A percentile compares a stretch with the other conserved stretches of the same genome.
Evolutionary conservation across 2,888 invertebrate species (phyloP).

Genomic region (Cabera pusaria): DNA sequence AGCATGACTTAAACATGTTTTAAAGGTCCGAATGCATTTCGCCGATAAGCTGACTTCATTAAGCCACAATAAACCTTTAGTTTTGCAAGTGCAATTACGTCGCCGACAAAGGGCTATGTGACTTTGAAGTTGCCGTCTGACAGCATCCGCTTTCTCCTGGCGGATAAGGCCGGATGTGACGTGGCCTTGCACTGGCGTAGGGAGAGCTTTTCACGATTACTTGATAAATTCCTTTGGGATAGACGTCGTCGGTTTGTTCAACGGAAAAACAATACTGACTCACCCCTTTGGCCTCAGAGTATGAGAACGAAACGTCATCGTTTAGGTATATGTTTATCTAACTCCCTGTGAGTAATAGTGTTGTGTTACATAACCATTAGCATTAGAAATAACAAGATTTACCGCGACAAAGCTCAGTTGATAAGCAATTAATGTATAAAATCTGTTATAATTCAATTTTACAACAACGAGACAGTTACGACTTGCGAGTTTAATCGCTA

Average conservation of each 20-base stretch:
- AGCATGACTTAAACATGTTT: conserved; percentile 17
- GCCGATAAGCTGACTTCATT: conserved; percentile 50
- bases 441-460: no score
- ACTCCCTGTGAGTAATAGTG: no score
- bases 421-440: conserved; percentile 18
- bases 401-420: conserved; percentile 17
- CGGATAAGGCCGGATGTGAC: conserved; percentile 73
- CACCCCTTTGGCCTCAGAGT: conserved; percentile 40
- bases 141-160: conserved; percentile 76
- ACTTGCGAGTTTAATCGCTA: conserved; percentile 28
- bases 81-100: conserved; percentile 71
- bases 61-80: conserved; percentile 58
- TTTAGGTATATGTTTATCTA: no score
- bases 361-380: no score
- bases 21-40: conserved; percentile 36
- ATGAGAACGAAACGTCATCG: conserved; percentile 14
- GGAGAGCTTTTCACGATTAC: conserved; percentile 77
- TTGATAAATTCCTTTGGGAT: conserved; percentile 71
- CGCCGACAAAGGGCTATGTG: conserved; percentile 64
- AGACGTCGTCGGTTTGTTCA: conserved; percentile 49
- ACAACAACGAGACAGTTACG: conserved; percentile 16
- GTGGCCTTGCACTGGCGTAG: conserved; percentile 63
- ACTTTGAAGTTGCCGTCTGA: conserved; percentile 67
- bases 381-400: conserved; percentile 20
- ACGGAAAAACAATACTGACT: conserved; percentile 46